Conservation (phyloP, 2,888 invertebrate species). For the Polydrusus tereticollis region DNA sequence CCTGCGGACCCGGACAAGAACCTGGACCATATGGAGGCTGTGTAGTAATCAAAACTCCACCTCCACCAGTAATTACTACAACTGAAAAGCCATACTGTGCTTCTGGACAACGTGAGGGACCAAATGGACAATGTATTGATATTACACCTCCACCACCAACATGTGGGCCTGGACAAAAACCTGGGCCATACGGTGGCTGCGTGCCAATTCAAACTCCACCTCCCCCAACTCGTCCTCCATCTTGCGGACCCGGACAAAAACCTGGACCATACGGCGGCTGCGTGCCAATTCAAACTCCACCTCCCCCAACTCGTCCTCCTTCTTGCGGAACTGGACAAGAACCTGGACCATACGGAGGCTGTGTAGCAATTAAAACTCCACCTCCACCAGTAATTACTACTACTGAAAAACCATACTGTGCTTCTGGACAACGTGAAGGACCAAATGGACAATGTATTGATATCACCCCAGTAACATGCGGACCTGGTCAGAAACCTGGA, state of each 20-base stretch:
- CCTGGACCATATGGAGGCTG: conserved; percentile 37
- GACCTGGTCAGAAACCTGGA: conserved; percentile 32
- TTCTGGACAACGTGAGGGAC: conserved; percentile 34
- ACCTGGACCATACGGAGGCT: conserved; percentile 54
- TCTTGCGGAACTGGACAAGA: conserved; percentile 13
- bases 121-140: conserved; percentile 55
- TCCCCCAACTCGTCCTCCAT: conserved; percentile 27
- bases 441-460: conserved; percentile 54
- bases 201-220: conserved; percentile 7
- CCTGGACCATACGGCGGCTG: conserved; percentile 27
- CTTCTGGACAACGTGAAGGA: conserved; percentile 30
- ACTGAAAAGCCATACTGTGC: conserved; percentile 28
- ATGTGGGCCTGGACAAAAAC: conserved; percentile 19
- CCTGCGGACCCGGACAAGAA: too few species aligned
- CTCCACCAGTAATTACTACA: conserved; percentile 30
- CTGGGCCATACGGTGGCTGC: conserved; percentile 11
- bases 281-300: background rate
- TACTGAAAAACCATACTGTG: conserved; percentile 14
- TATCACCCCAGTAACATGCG: conserved; percentile 18
- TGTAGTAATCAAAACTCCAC: conserved; percentile 12
- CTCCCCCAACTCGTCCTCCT: background rate
- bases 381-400: background rate
- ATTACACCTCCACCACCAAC: background rate
- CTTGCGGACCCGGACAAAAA: conserved; percentile 21
- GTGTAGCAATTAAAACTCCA: conserved; percentile 22